Percentiles rank a stretch among this genome's conserved stretches.
phyloP scores from a whole-genome alignment of 2,888 invertebrate species.

The Philaethria dido region DNA sequence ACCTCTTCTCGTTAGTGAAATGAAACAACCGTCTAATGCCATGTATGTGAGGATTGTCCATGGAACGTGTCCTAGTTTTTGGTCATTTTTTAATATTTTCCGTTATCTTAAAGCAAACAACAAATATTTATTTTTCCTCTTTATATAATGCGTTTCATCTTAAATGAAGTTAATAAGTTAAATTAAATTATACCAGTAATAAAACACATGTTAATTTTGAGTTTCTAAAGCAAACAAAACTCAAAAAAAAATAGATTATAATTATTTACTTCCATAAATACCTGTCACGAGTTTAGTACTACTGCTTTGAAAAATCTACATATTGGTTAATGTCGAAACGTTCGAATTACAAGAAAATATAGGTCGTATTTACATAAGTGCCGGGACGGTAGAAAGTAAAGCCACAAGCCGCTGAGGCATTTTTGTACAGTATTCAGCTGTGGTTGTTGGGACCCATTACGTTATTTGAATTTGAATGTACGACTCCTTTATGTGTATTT shows the following conservation, averaged over 20 bases:
- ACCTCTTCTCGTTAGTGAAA: slow-evolving; percentile 2
- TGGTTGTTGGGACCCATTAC: slow-evolving; percentile 39
- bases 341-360: slow-evolving; percentile 48
- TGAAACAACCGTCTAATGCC: neutral
- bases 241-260: too few relatives aligned
- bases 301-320: neutral
- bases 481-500: slow-evolving; percentile 23
- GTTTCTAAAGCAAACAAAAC: too few relatives aligned
- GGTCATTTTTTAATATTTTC: too few relatives aligned
- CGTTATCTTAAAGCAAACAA: too few relatives aligned
- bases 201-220: too few relatives aligned
- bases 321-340: slow-evolving; percentile 1
- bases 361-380: slow-evolving; percentile 56
- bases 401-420: slow-evolving; percentile 38
- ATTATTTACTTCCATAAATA: neutral
- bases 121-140: too few relatives aligned
- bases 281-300: neutral
- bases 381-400: slow-evolving; percentile 38
- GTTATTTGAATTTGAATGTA: slow-evolving; percentile 40
- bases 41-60: neutral
- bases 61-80: too few relatives aligned
- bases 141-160: too few relatives aligned
- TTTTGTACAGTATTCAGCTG: slow-evolving; percentile 38
- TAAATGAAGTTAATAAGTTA: too few relatives aligned
- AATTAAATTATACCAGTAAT: too few relatives aligned